These are phyloP conservation scores for Laspeyria flexula DNA, from an alignment of 2,888 invertebrate species.

Conservation along the genomic window DNA sequence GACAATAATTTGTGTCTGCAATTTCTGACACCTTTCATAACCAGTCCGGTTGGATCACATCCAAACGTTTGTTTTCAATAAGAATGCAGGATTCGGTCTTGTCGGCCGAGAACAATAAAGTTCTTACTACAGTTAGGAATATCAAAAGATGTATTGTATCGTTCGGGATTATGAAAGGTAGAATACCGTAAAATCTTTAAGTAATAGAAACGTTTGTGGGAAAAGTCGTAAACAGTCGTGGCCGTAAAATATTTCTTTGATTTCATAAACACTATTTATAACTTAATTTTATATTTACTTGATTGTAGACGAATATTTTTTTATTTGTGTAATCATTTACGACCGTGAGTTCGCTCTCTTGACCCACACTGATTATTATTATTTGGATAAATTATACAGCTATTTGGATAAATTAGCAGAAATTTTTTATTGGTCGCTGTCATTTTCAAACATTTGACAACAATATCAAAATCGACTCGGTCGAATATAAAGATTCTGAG, in stretches of 20 bases:
- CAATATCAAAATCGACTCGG: too few species aligned
- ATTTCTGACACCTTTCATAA: constrained; percentile 40
- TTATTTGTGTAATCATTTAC: too few species aligned
- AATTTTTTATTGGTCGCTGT: too few species aligned
- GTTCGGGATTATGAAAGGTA: background rate
- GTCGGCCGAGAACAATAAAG: constrained; percentile 8
- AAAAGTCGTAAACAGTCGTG: background rate
- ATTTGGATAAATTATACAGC: too few species aligned
- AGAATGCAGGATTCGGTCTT: constrained; percentile 18
- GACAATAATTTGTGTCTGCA: constrained; percentile 28
- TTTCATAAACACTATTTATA: too few species aligned
- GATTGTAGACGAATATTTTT: too few species aligned
- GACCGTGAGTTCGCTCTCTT: too few species aligned
- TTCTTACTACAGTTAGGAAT: constrained; percentile 1
- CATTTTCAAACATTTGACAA: too few species aligned
- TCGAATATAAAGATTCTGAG: too few species aligned
- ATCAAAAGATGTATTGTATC: background rate
- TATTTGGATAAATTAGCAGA: too few species aligned
- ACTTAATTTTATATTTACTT: too few species aligned
- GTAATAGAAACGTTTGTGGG: background rate
- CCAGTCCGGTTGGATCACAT: constrained; percentile 29
- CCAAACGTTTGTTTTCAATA: constrained; percentile 39
- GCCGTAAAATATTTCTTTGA: background rate
- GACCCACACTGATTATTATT: too few species aligned
- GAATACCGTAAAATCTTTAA: background rate